These are phyloP conservation scores for Metallyticus violacea DNA, from an alignment of 2,888 invertebrate genomes.

Conservation along the genomic window DNA sequence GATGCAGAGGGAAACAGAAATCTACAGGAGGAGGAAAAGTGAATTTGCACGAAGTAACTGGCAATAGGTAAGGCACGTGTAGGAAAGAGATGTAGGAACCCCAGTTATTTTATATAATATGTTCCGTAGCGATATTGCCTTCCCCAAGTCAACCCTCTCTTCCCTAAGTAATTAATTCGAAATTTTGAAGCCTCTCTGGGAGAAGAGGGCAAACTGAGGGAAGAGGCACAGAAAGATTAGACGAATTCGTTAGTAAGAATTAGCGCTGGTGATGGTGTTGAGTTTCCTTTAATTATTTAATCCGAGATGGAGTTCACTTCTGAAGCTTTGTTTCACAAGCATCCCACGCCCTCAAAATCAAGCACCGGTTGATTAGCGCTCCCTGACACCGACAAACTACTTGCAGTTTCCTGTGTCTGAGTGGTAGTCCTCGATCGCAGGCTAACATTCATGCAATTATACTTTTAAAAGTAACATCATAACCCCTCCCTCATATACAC, in stretches of 20 bases:
- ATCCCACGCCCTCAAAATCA: no score
- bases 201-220: not conserved
- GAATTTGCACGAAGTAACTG: no score
- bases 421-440: no score
- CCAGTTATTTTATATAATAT: not conserved
- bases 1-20: no score
- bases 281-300: conserved; percentile 8
- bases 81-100: not conserved
- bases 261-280: not conserved
- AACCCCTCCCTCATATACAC: no score
- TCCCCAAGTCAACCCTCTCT: not conserved
- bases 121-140: not conserved
- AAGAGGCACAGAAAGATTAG: not conserved
- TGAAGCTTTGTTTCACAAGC: not conserved
- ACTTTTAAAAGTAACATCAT: no score
- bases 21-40: no score
- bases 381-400: not conserved
- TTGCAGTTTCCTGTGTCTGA: no score
- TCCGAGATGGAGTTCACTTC: not conserved
- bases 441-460: no score
- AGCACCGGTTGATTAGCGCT: not conserved
- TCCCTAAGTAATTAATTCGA: conserved; percentile 6
- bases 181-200: not conserved
- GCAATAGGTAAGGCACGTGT: no score
- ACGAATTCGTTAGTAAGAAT: conserved; percentile 5